A percentile compares a stretch with the other conserved stretches of the same genome.
These are phyloP conservation scores for Labrus mixtus DNA, from an alignment of 2,113 vertebrate genomes.

Conservation along the genomic window DNA sequence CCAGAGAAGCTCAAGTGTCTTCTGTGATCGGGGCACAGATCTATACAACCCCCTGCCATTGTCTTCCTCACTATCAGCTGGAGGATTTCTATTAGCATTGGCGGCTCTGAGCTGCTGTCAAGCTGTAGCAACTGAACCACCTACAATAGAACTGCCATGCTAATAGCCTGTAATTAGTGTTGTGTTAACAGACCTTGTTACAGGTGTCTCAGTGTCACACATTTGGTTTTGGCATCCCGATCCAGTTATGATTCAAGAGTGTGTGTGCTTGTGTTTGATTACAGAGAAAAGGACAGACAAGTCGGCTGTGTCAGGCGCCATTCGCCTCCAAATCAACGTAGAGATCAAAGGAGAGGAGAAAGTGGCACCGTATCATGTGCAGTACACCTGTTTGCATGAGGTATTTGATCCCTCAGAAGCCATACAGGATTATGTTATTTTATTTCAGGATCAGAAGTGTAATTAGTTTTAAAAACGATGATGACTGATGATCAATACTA, in stretches of 20 bases:
- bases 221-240: not conserved
- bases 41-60: slow-evolving; percentile 54
- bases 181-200: slow-evolving; percentile 47
- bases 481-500: too few species aligned
- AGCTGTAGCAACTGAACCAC: slow-evolving; percentile 39
- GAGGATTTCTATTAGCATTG: slow-evolving; percentile 36
- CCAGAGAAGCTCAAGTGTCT: slow-evolving; percentile 57
- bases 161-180: slow-evolving; percentile 63
- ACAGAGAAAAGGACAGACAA: slow-evolving; percentile 98
- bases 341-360: slow-evolving; percentile 99
- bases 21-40: slow-evolving; percentile 40
- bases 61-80: slow-evolving; percentile 59
- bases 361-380: slow-evolving; percentile 94
- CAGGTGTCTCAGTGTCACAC: not conserved
- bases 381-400: slow-evolving; percentile 98
- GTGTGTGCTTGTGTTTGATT: slow-evolving; percentile 64
- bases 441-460: too few species aligned
- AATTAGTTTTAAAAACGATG: too few species aligned
- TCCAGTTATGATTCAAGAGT: slow-evolving; percentile 41
- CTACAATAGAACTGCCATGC: slow-evolving; percentile 57
- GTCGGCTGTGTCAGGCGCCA: slow-evolving; percentile 95
- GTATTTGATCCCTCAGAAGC: slow-evolving; percentile 70
- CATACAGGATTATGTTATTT: not conserved
- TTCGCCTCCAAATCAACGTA: slow-evolving; percentile 95
- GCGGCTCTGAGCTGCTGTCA: slow-evolving; percentile 31